These are phyloP conservation scores for Echinops telfairi DNA, from an alignment of 2,113 vertebrate genomes.

Conservation along the genomic window DNA sequence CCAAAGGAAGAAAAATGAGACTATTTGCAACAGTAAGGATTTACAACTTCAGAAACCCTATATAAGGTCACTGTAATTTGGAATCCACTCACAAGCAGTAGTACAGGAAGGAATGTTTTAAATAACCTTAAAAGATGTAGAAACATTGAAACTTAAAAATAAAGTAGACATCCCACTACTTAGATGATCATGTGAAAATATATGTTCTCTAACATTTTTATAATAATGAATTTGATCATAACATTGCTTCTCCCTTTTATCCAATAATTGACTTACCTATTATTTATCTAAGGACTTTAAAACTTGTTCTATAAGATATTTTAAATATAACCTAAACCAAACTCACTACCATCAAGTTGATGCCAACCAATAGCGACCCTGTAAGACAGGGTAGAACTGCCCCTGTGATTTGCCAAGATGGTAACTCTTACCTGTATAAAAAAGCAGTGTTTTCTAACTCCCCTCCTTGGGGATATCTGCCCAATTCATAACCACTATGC, in stretches of 20 bases:
- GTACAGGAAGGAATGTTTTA: neutral
- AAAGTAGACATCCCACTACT: neutral
- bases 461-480: too few relatives aligned
- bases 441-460: too few relatives aligned
- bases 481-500: too few relatives aligned
- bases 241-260: neutral
- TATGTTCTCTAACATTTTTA: neutral
- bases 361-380: too few relatives aligned
- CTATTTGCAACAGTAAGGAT: too few relatives aligned
- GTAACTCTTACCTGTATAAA: too few relatives aligned
- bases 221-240: neutral
- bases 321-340: neutral
- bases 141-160: neutral
- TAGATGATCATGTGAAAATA: neutral
- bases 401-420: too few relatives aligned
- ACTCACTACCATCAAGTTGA: neutral
- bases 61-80: too few relatives aligned
- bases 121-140: neutral
- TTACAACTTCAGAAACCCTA: too few relatives aligned
- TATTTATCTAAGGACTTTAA: neutral
- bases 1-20: too few relatives aligned
- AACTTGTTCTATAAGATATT: neutral
- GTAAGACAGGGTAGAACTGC: too few relatives aligned
- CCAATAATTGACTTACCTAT: neutral
- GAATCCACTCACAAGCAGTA: too few relatives aligned